Conservation (phyloP, 53 echinoderm and acorn worm species). For the Henricia sp. region DNA sequence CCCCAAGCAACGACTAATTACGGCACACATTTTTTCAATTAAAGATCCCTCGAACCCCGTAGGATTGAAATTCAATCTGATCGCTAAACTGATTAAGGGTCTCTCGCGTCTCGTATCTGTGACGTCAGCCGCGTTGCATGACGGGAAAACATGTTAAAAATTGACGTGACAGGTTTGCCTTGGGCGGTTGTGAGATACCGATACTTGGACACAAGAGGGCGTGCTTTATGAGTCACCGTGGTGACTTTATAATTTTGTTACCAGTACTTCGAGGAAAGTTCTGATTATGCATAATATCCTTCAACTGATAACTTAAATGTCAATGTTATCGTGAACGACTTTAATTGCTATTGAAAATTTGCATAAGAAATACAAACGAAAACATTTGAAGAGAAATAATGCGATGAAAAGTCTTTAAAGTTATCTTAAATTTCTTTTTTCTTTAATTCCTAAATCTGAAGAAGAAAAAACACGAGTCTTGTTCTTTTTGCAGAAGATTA, state of each 20-base stretch:
- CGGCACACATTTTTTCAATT: conserved; percentile 49
- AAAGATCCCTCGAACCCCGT: conserved; percentile 4
- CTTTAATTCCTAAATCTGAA: too few species aligned
- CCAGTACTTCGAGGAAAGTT: not conserved
- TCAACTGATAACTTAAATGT: too few species aligned
- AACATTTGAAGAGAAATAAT: too few species aligned
- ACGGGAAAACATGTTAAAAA: conserved; percentile 55
- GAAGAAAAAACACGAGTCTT: too few species aligned
- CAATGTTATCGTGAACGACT: too few species aligned
- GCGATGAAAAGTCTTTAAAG: too few species aligned
- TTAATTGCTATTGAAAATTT: too few species aligned
- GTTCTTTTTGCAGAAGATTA: too few species aligned
- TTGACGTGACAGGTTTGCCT: conserved; percentile 51
- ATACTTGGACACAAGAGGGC: conserved; percentile 19
- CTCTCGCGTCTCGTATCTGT: conserved; percentile 5
- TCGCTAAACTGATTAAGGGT: not conserved
- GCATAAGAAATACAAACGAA: too few species aligned
- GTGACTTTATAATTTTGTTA: not conserved
- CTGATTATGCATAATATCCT: too few species aligned
- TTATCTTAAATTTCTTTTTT: too few species aligned
- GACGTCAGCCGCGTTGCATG: conserved; percentile 63
- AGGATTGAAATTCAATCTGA: conserved; percentile 10
- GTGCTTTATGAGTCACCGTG: conserved; percentile 16
- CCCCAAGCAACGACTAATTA: conserved; percentile 18
- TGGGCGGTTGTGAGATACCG: not conserved